Base-by-base conservation (phyloP, 1,140 invertebrate genomes). In the Diorhabda carinulata region DNA sequence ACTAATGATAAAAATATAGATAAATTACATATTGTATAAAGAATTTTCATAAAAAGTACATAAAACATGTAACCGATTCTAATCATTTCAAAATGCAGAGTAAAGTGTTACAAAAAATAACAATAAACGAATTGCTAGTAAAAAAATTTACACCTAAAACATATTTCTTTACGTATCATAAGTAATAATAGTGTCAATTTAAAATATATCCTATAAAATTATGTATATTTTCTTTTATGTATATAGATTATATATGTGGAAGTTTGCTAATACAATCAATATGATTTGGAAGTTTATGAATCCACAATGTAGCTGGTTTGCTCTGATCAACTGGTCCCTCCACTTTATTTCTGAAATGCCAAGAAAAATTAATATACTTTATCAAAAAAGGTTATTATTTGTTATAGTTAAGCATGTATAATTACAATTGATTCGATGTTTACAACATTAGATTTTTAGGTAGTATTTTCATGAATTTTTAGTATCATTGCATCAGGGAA, bases 301-400 rank as follows among this genome's bases (percentile, higher is more conserved):
- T n/a, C 47, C 57, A 57, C 47, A 65, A 65, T 65, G 64, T 65
- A 65, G 56, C 10, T 43, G 8, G 56, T 65, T 65, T 65, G 64
- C 64, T 65, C 64, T 65, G 64, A 10, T 57, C 40, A 57, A 65
- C 47, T 65, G 64, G 64, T 65, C 64, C 64, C 64, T 65, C n/a
- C 8, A 40, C 41, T 9, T 41, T 57, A 6, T 57, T 57, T 41
- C 64, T 65, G 64, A 65, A 65, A 65, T 41, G 25, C 3, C 25
- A 60, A 60, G 9, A 60, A 60, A 60, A 60, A 25, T 25, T 25
- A 25, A 25, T 25, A 25, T 25, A 25, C 25, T 25, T 25, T 25
- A 25, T 25, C 25, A 25, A 25, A 25, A 25, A 25, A 25, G 25
- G 25, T 25, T 25, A 1, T 25, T 25, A 1, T 25, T 25, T 25